Conservation (phyloP, 2,113 vertebrate genomes). For the Loxodonta africana region DNA sequence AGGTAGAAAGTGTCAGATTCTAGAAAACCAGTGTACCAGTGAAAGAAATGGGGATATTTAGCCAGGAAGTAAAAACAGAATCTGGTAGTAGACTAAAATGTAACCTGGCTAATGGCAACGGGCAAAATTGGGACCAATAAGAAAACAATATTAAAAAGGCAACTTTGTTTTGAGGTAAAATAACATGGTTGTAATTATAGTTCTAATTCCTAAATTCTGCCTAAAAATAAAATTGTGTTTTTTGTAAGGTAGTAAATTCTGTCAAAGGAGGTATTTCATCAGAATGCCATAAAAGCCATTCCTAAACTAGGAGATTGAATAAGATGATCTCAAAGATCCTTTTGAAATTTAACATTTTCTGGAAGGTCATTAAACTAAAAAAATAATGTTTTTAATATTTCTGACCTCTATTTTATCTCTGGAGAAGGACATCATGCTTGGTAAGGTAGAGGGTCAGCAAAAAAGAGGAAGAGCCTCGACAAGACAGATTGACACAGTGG, state of each 20-base stretch:
- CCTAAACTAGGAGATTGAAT: not conserved
- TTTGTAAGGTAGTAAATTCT: not conserved
- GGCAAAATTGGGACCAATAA: not conserved
- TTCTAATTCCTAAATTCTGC: not conserved
- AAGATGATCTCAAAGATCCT: conserved; percentile 3
- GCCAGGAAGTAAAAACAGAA: not conserved
- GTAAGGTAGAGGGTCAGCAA: too few species aligned
- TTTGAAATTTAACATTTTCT: not conserved
- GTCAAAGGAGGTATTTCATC: not conserved
- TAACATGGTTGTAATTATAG: not conserved
- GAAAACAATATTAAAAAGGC: not conserved
- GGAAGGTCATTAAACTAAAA: conserved; percentile 28
- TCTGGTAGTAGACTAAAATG: not conserved
- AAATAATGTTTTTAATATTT: not conserved
- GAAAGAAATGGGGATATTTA: not conserved
- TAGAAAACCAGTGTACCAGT: not conserved
- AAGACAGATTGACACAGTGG: too few species aligned
- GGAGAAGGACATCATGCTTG: too few species aligned
- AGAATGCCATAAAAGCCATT: not conserved
- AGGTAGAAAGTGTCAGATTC: not conserved
- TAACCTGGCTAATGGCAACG: not conserved
- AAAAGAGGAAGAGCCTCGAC: too few species aligned
- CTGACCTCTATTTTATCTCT: conserved; percentile 3
- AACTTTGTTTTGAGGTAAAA: conserved; percentile 8
- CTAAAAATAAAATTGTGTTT: conserved; percentile 1